Evolutionary conservation across 2,797 vertebrate species (phyloP), one percentile per base, ranked within the genome.

Genomic region (Phoebastria nigripes): DNA sequence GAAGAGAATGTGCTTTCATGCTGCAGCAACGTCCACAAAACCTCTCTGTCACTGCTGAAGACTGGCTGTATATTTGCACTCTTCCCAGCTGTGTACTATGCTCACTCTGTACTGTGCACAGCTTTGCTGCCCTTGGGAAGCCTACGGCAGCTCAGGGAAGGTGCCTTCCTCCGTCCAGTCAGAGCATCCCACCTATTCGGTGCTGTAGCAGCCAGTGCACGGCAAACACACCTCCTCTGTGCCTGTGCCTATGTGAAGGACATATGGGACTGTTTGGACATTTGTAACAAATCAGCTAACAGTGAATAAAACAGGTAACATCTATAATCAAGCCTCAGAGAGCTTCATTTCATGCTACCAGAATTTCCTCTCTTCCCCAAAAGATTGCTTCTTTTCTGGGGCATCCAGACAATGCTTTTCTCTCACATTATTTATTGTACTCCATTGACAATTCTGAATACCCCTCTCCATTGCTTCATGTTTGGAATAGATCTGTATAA

Each of bases 1-100:
- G 56, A 29, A 42, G 19, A 15, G 52, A 86, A 56, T 70, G 21
- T 47, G 25, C 2, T 61, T 73, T 89, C 39, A 2, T 4, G 7
- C 33, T 41, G 72, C 11, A 13, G 39, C 58, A 58, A n/a, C 2
- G 2, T 22, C 37, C 66, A 16, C 26, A n/a, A 46, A 52, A 29
- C 11, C 44, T 37, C 35, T 7, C 16, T 1, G 16, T 15, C 24
- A 12, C 33, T 9, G 4, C 49, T 14, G 28, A 29, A 51, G 44
- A 6, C 37, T 2, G 21, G 15, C 55, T 12, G 22, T 8, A 1
- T 14, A 12, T 28, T n/a, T 4, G 2, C 19, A 5, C 49, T 9
- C 31, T 47, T 35, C 41, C 49, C 47, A 42, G 62, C 39, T 7
- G 29, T 0, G 11, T 3, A 4, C 20, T 13, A 6, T 0, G 1